Conservation (phyloP, 2,113 vertebrate species). For the Rhagologus leucostigma region DNA sequence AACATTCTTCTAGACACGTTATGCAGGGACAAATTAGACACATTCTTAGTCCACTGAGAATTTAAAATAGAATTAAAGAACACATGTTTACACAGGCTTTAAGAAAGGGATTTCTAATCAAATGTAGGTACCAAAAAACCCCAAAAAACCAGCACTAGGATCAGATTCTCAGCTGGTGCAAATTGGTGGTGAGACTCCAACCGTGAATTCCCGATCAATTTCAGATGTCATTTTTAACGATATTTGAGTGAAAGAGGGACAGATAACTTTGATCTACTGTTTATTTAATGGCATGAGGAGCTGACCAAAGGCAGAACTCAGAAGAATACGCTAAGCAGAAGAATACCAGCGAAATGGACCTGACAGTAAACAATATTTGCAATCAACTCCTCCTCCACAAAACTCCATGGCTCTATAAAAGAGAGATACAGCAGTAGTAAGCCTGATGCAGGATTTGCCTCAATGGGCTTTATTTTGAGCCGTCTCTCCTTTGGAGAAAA, state of each 20-base stretch:
- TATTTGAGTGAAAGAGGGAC: background rate
- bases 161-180: background rate
- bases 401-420: background rate
- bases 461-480: background rate
- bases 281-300: background rate
- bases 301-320: background rate
- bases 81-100: background rate
- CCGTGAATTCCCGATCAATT: background rate
- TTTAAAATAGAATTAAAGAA: slow-evolving; percentile 12
- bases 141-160: fast-evolving
- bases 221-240: background rate
- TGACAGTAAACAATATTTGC: background rate
- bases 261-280: background rate
- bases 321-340: background rate
- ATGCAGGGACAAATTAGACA: background rate
- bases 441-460: background rate
- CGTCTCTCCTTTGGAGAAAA: background rate
- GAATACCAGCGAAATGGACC: background rate
- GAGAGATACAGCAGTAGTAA: background rate
- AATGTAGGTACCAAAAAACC: background rate
- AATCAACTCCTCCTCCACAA: background rate
- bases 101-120: background rate
- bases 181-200: background rate
- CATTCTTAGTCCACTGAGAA: background rate
- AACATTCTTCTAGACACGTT: background rate